These are phyloP conservation scores for Coluber constrictor DNA, from an alignment of 2,797 vertebrate genomes.

Conservation along the genomic window DNA sequence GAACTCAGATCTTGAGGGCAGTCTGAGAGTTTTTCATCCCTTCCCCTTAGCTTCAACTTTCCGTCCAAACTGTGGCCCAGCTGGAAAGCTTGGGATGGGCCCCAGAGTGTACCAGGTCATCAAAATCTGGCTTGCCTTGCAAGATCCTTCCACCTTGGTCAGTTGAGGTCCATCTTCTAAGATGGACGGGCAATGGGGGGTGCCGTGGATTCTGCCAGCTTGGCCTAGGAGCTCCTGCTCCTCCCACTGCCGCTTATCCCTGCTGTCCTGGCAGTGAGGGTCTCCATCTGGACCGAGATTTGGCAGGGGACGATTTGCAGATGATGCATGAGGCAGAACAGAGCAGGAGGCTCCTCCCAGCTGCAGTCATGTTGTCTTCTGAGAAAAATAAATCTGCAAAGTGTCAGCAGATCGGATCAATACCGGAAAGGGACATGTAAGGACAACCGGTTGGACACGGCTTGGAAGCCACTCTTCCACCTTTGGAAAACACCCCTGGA, in stretches of 20 bases:
- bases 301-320: neutral
- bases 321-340: constrained; percentile 7
- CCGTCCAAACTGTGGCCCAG: neutral
- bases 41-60: neutral
- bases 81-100: neutral
- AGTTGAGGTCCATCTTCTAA: neutral
- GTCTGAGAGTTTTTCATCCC: neutral
- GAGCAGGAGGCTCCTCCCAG: neutral
- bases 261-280: neutral
- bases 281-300: neutral
- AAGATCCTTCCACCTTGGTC: neutral
- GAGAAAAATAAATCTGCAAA: constrained; percentile 5
- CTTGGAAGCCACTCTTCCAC: too few relatives aligned
- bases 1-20: neutral
- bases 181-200: neutral
- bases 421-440: neutral
- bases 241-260: neutral
- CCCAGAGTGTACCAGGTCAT: neutral
- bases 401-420: neutral
- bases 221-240: neutral
- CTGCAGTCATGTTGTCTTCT: neutral
- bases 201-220: neutral
- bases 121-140: neutral
- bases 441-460: neutral
- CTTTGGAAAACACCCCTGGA: neutral